Evolutionary conservation across 1,140 invertebrate species (phyloP).

Genomic region (Centruroides sculpturatus): DNA sequence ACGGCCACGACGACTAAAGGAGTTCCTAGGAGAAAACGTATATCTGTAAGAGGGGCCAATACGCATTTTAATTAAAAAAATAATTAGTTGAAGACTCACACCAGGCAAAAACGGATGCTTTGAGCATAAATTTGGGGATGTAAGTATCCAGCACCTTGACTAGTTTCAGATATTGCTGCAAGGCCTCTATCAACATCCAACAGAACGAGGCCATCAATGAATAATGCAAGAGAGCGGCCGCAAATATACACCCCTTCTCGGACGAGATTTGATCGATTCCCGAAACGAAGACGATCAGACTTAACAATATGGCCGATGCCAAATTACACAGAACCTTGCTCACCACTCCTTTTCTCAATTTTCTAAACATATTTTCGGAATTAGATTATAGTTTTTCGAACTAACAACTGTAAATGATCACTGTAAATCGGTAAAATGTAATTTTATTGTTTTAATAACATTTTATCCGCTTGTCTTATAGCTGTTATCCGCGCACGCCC

Average conservation of each 20-base stretch:
- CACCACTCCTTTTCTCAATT: conserved; percentile 5
- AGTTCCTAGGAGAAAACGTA: too few relatives aligned
- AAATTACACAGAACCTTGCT: conserved; percentile 2
- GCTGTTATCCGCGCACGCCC: too few relatives aligned
- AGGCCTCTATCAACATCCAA: conserved; percentile 36
- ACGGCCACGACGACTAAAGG: too few relatives aligned
- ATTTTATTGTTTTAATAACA: too few relatives aligned
- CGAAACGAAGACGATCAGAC: conserved; percentile 1
- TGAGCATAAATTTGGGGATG: conserved; percentile 28
- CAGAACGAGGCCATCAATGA: conserved; percentile 32
- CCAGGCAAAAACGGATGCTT: conserved; percentile 32
- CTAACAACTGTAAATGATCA: too few relatives aligned
- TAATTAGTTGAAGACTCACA: conserved; percentile 20
- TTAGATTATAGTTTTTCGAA: too few relatives aligned
- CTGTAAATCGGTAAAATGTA: too few relatives aligned
- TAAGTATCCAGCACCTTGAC: conserved; percentile 34
- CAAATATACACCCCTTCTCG: conserved; percentile 20
- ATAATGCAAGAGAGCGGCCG: conserved; percentile 32
- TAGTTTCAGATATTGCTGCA: conserved; percentile 33
- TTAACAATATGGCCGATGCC: not conserved
- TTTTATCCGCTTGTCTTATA: too few relatives aligned
- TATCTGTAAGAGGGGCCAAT: too few relatives aligned
- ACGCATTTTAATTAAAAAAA: too few relatives aligned
- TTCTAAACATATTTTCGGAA: not conserved
- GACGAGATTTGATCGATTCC: not conserved